These are phyloP conservation scores for Melanotaenia boesemani DNA, from an alignment of 2,797 vertebrate species.

Conservation along the genomic window DNA sequence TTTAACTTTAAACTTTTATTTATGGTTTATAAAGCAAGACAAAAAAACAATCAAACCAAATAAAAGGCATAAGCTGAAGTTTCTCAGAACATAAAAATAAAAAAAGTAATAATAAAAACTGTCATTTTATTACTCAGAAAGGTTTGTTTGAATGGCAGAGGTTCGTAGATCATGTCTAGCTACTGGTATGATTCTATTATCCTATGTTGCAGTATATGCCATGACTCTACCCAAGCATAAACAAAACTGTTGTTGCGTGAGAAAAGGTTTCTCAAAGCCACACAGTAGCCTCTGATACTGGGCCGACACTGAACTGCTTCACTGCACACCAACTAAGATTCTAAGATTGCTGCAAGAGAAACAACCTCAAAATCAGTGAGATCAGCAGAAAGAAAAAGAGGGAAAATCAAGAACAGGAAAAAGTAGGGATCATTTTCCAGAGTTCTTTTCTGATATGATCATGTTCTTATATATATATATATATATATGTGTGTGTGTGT, in stretches of 20 bases:
- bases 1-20: too few relatives aligned
- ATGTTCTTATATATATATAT: too few relatives aligned
- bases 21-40: neutral
- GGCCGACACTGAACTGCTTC: constrained; percentile 61
- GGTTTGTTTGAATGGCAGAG: constrained; percentile 10
- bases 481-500: too few relatives aligned
- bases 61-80: too few relatives aligned
- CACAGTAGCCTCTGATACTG: constrained; percentile 54
- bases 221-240: constrained; percentile 66
- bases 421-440: neutral
- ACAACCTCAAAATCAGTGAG: constrained; percentile 53
- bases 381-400: constrained; percentile 34
- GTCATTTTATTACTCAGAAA: constrained; percentile 15
- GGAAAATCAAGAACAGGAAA: neutral
- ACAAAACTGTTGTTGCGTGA: constrained; percentile 66
- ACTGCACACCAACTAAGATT: constrained; percentile 52
- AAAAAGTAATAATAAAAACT: neutral
- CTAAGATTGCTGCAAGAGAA: constrained; percentile 59
- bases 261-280: constrained; percentile 61
- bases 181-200: constrained; percentile 61
- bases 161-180: constrained; percentile 27
- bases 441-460: too few relatives aligned
- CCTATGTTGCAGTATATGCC: constrained; percentile 57
- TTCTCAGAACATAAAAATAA: too few relatives aligned
- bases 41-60: neutral